Base-by-base conservation (phyloP, 2,888 invertebrate genomes). In the Trissolcus japonicus region DNA sequence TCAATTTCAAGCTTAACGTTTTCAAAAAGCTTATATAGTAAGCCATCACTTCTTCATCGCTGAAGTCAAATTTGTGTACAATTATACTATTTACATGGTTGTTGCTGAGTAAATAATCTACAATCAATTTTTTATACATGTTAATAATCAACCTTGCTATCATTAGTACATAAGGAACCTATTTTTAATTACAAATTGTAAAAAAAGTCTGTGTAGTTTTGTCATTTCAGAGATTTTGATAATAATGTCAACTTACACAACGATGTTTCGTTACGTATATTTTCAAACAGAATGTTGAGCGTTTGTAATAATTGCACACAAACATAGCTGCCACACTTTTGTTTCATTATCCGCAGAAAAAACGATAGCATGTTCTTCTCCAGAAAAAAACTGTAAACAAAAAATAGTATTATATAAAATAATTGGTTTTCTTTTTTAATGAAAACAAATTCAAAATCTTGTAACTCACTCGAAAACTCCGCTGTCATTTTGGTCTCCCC, bases 401-500 rank as follows among this genome's bases (percentile, higher is more conserved):
- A 11, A 46, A 6, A 46, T n/a, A n/a, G n/a, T n/a, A 46, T 9
- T 6, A 14, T 43, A 43, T 43, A 4, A 46, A 16, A 7, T 46
- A 1, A n/a, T 16, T 46, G 4, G 4, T 46, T 11, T 1, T 35
- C 6, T 35, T 46, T 46, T 46, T 2, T 46, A 2, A 14, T 4
- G 0, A 1, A 19, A 51, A 3, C 3, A 51, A 21, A 17, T 6
- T 14, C 19, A 1, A 17, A 2, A 54, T 14, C 29, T 13, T 13
- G 9, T 21, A 43, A 61, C 95, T 94, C 92, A 99, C 99, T 99
- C 99, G 91, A 99, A 99, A 35, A 99, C 99, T 66, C 98, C 96
- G 85, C 98, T 97, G 90, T 99, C 99, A 92, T 99, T 99, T 90
- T 99, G 99, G 90, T 99, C 99, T 54, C 99, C 99, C 99, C 99